Evolutionary conservation across 2,888 invertebrate genomes (phyloP).

Genomic region (Rhopalosiphum nymphaeae): DNA sequence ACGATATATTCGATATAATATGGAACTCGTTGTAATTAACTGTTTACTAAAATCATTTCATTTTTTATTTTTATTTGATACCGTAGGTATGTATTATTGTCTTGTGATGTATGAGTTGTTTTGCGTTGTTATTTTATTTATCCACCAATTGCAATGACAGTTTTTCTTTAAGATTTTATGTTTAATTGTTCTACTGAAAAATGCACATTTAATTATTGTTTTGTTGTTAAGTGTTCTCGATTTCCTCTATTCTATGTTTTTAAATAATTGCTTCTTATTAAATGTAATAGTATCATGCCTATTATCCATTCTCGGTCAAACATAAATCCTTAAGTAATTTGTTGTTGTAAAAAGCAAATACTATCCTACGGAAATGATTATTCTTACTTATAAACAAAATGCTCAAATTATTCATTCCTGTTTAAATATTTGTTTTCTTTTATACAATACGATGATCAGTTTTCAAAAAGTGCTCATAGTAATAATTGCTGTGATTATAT

Average conservation of each 20-base stretch:
- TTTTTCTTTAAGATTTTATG: neutral
- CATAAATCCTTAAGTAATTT: neutral
- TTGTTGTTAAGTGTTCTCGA: neutral
- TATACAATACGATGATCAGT: neutral
- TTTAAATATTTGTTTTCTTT: neutral
- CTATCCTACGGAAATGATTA: neutral
- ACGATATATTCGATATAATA: neutral
- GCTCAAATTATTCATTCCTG: neutral
- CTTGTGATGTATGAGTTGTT: neutral
- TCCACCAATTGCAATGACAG: neutral
- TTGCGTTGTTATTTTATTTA: neutral
- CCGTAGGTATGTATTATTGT: neutral
- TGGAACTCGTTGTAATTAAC: neutral
- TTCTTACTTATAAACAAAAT: neutral
- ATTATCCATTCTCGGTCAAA: neutral
- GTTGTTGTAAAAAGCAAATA: neutral
- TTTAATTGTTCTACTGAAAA: neutral
- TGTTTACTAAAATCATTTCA: neutral
- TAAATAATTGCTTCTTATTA: constrained; percentile 4
- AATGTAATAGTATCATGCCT: neutral
- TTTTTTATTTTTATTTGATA: neutral
- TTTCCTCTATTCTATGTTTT: neutral
- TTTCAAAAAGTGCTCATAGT: neutral
- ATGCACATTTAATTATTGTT: neutral
- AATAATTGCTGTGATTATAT: neutral